phyloP scores from a whole-genome alignment of 1,140 invertebrate species.

The Macrotrachela quadricornifera region DNA sequence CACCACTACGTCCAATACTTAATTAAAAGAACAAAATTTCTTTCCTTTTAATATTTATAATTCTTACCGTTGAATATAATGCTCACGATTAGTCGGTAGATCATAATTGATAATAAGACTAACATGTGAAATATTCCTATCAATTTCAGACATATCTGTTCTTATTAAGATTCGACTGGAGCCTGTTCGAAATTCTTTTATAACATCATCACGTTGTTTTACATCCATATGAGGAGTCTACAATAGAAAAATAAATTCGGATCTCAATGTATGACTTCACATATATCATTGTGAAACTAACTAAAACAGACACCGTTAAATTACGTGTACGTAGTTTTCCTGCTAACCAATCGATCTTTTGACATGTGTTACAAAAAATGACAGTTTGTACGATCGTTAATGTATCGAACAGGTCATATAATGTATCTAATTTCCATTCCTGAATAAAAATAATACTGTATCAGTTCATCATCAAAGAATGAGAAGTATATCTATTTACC shows the following conservation, averaged over 20 bases:
- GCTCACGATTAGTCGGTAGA: conserved; percentile 86
- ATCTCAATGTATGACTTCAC: too few species aligned
- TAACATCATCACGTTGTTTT: conserved; percentile 83
- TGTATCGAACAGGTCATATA: conserved; percentile 78
- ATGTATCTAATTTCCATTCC: conserved; percentile 91
- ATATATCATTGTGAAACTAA: not conserved
- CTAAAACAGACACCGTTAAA: conserved; percentile 96
- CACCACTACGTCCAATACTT: conserved; percentile 96
- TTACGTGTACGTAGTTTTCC: conserved; percentile 75
- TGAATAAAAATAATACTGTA: conserved; percentile 12
- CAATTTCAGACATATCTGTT: conserved; percentile 79
- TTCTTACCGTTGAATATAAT: conserved; percentile 64
- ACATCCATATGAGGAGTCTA: conserved; percentile 98
- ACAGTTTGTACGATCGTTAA: conserved; percentile 96
- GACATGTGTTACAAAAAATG: conserved; percentile 96
- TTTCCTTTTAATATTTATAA: conserved; percentile 1
- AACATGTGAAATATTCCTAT: conserved; percentile 94
- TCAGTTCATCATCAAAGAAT: not conserved
- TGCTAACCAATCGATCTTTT: conserved; percentile 91
- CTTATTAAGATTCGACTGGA: conserved; percentile 89
- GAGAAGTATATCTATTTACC: conserved; percentile 15
- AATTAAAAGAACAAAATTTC: conserved; percentile 15
- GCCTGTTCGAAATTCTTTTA: conserved; percentile 91
- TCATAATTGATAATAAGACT: conserved; percentile 97
- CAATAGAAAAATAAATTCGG: too few species aligned